Base-by-base conservation (phyloP, 1,140 invertebrate species). In the Cyclina sinensis region DNA sequence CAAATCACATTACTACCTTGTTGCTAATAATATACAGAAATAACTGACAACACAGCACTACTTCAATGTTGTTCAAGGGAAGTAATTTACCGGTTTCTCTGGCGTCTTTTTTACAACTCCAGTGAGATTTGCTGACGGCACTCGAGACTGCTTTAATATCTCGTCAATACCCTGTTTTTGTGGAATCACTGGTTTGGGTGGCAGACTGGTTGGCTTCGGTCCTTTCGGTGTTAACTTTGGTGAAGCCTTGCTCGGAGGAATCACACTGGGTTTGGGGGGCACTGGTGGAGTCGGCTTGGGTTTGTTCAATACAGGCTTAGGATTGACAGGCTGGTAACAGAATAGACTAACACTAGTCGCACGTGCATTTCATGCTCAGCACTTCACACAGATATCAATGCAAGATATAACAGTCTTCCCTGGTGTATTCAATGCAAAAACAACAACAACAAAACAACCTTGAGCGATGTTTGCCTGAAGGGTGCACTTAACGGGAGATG, bases 71-170 rank as follows among this genome's bases (percentile, higher is more conserved):
- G 4, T 43, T 43, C 43, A 43, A 43, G 5, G 30, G 59, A 65
- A 21, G 9, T 39, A 73, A n/a, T 35, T 83, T 83, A 83, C 81
- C 80, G 68, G 82, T 18, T 70, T 46, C 62, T 65, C n/a, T 24
- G 65, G 39, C 14, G 32, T 70, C 21, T 51, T 73, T 35, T 32
- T 54, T 24, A 51, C 70, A 39, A 2, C 30, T 11, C 37, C 62
- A 0, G n/a, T 14, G 24, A 30, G 16, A 0, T 68, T 37, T 43
- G 78, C 68, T 12, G 70, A 79, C 14, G 82, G 81, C 27, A 85
- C 51, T 24, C 83, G 43, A 11, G 86, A 37, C 73, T 90, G 82
- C 62, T 81, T 86, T n/a, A 82, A 30, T 37, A 88, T 82, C 30
- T 88, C 68, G n/a, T 88, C 37, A n/a, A 88, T 43, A 79, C 59